Evolutionary conservation across 2,888 invertebrate species (phyloP).

Genomic region (Itoplectis maculator): DNA sequence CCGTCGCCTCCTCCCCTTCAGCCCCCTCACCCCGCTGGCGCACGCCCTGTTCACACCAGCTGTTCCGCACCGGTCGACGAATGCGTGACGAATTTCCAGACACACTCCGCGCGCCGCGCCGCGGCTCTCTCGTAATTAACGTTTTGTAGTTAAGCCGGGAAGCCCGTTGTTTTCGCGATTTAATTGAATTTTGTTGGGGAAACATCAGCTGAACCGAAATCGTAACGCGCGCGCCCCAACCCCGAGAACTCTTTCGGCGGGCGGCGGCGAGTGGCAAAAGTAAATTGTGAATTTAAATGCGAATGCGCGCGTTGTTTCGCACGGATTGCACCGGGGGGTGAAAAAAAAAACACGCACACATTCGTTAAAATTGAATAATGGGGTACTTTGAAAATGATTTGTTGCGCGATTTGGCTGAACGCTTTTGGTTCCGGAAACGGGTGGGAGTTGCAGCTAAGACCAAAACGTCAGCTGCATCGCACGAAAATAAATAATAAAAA

Average conservation of each 20-base stretch:
- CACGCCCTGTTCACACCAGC: conserved; percentile 56
- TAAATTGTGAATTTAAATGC: conserved; percentile 13
- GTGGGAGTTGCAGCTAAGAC: not conserved
- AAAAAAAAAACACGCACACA: not conserved
- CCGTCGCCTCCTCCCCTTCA: not conserved
- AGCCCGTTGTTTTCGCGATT: conserved; percentile 62
- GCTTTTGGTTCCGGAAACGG: not conserved
- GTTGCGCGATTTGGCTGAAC: not conserved
- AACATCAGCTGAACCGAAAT: conserved; percentile 45
- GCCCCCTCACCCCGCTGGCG: not conserved
- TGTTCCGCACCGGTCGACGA: conserved; percentile 65
- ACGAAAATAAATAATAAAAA: too few relatives aligned
- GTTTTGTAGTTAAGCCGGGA: conserved; percentile 60
- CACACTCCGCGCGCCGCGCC: too few relatives aligned
- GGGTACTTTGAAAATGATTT: not conserved
- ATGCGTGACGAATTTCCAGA: conserved; percentile 64
- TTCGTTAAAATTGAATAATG: not conserved
- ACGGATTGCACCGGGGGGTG: not conserved
- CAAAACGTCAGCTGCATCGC: not conserved
- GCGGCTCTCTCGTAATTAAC: conserved; percentile 65
- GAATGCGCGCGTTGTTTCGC: not conserved
- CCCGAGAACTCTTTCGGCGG: not conserved
- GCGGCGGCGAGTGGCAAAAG: too few relatives aligned
- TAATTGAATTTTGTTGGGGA: conserved; percentile 63
- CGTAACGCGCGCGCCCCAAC: not conserved